A percentile compares a stretch with the other conserved stretches of the same genome.
Conservation (phyloP, 2,113 vertebrate genomes). For the Mormyrus lacerda region DNA sequence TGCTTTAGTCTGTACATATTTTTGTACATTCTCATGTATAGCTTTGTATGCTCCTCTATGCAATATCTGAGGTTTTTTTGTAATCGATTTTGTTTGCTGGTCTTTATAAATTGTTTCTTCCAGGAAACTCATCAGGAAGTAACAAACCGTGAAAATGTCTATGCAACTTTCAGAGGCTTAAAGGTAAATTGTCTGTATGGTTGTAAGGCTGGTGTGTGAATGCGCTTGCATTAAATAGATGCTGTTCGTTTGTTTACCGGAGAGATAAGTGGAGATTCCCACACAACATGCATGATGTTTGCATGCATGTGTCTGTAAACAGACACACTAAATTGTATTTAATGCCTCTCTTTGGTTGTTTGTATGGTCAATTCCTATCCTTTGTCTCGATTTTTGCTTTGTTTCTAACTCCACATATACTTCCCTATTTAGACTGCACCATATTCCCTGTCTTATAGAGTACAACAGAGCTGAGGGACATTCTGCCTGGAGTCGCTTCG, state of each 20-base stretch:
- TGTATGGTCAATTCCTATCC: neutral
- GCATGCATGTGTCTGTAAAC: neutral
- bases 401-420: neutral
- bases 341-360: neutral
- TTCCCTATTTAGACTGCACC: neutral
- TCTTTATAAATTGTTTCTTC: neutral
- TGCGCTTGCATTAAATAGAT: neutral
- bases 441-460: conserved; percentile 27
- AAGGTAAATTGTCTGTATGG: neutral
- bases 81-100: neutral
- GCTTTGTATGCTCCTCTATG: neutral
- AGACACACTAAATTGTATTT: neutral
- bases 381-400: neutral
- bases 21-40: neutral
- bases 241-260: neutral
- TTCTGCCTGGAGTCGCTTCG: conserved; percentile 38
- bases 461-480: conserved; percentile 21
- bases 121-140: neutral
- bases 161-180: neutral
- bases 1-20: neutral
- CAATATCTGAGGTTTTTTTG: neutral
- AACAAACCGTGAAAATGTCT: neutral
- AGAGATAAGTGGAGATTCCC: neutral
- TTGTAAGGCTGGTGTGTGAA: neutral
- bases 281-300: neutral